Base-by-base conservation (phyloP, 2,797 vertebrate species). In the Sardinella longiceps region DNA sequence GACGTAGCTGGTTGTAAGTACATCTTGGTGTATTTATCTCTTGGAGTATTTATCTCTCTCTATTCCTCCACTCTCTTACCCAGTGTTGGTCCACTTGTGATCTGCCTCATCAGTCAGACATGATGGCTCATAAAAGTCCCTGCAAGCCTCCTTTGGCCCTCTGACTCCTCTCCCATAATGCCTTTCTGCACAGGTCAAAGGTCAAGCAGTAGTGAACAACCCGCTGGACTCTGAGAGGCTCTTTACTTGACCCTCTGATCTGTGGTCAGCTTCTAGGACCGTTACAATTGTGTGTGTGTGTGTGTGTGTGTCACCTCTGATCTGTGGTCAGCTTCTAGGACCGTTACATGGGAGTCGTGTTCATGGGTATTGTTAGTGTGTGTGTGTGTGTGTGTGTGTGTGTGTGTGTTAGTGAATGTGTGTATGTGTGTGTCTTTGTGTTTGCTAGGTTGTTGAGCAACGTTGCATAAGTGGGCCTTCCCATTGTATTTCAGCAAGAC, bases 371-470 rank as follows among this genome's bases (percentile, higher is more conserved):
- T 33, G 23, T 60, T 50, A 58, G 51, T 56, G 80, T 74, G 84
- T 82, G 23, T 74, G 37, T 80, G 74, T 80, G 50, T 53, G 60
- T 74, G 46, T 74, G 46, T 51, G 80, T 70, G n/a, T n/a, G n/a
- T n/a, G n/a, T n/a, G n/a, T n/a, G n/a, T n/a, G n/a, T n/a, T n/a
- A n/a, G n/a, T n/a, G n/a, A n/a, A n/a, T n/a, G n/a, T n/a, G 80
- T 74, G 12, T 51, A 58, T 25, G 58, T 43, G 60, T 81, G 84
- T 70, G 20, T 43, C 81, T 58, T n/a, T 56, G 33, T 81, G 45
- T 81, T 56, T 60, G 12, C 46, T 23, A 37, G 63, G 12, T 37
- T 3, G 30, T 74, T 20, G 30, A 37, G 66, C 33, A 37, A 39
- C 33, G 12, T 23, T 56, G 18, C 20, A 6, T 56, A 56, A 56